A percentile compares a stretch with the other conserved stretches of the same genome.
Evolutionary conservation across 2,797 vertebrate species (phyloP).

Genomic region (Ispidina lecontei): DNA sequence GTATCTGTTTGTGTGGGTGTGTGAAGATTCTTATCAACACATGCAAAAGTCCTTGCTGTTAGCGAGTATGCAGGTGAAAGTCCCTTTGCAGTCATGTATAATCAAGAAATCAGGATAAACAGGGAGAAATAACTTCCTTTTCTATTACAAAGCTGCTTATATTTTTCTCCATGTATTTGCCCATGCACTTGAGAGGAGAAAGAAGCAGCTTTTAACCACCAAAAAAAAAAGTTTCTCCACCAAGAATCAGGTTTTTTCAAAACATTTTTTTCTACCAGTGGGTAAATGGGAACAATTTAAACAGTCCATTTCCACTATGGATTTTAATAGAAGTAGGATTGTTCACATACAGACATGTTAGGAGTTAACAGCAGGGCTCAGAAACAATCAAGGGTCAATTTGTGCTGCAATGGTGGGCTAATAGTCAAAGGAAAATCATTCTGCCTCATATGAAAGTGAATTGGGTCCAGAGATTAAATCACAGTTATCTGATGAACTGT

Average conservation of each 20-base stretch:
- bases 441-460: neutral
- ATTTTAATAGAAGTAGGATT: neutral
- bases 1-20: accelerated
- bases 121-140: neutral
- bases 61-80: neutral
- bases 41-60: neutral
- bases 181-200: neutral
- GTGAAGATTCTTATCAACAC: neutral
- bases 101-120: neutral
- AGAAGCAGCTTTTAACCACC: neutral
- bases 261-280: neutral
- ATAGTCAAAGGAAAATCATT: neutral
- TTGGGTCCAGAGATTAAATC: neutral
- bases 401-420: neutral
- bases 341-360: neutral
- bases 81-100: neutral
- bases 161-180: neutral
- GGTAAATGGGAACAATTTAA: neutral
- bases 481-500: neutral
- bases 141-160: neutral
- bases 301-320: neutral
- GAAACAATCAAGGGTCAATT: neutral
- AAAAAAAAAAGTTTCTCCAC: neutral
- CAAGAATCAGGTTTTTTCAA: neutral
- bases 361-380: neutral